Base-by-base conservation (phyloP, 2,113 vertebrate species). In the Tachuris rubrigastra region DNA sequence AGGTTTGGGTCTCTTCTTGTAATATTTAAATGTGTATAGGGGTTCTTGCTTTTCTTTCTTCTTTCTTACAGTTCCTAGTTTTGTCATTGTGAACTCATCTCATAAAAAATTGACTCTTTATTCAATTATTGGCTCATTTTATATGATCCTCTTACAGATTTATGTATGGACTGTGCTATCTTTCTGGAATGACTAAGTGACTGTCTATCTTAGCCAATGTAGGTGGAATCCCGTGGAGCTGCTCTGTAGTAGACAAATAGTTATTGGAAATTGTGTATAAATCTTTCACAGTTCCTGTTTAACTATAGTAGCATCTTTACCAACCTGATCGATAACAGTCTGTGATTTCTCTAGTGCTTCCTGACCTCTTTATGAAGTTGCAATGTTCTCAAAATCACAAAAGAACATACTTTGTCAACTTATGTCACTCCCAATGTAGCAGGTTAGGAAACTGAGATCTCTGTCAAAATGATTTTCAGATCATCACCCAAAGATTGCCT, bases 381-480 rank as follows among this genome's bases (percentile, higher is more conserved):
- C 18, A 49, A 6, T 71, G 52, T 80, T 95, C 92, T 88, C 76
- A 96, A 77, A 89, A 94, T 85, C 69, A 55, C 71, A 65, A 65
- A 85, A 90, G 62, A 73, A 74, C 35, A 72, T 77, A 5, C 27
- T 93, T 85, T 60, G 11, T 90, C 75, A 84, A 67, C 2, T 80
- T 80, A 47, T 24, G 44, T 90, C 44, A 44, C 20, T 60, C 37
- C 22, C 22, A n/a, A n/a, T 14, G 2, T 55, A 80, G 19, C 55
- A 50, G 73, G 58, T 78, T 39, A 68, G 77, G 82, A 96, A 95
- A 96, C 8, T 71, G 87, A 94, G 76, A 60, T 93, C 31, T 93
- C 35, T 67, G 49, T 75, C 66, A 85, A 93, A 94, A 90, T 75
- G 5, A 83, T 92, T 96, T 92, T 80, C 87, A 83, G 47, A 94